Conservation (phyloP, 1,140 invertebrate species). For the Drosophila sproati region DNA sequence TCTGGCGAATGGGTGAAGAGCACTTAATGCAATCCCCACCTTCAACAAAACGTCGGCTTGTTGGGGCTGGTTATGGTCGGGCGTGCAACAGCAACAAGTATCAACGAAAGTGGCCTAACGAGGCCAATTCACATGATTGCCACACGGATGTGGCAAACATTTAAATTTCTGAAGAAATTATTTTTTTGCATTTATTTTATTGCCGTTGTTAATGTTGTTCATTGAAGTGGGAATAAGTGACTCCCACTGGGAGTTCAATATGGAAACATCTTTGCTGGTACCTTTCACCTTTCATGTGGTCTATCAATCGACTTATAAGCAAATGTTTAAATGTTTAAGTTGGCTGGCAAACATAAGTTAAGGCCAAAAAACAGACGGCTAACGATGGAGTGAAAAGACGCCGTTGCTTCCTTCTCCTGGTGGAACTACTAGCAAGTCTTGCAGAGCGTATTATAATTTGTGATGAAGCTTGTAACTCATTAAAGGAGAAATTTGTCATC, state of each 20-base stretch:
- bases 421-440: not conserved
- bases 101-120: conserved; percentile 12
- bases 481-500: too few relatives aligned
- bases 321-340: not conserved
- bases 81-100: conserved; percentile 23
- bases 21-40: conserved; percentile 31
- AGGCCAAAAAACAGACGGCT: not conserved
- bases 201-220: not conserved
- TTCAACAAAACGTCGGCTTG: not conserved
- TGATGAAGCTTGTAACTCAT: too few relatives aligned
- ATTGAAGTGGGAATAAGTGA: not conserved
- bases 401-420: not conserved
- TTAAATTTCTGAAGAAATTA: conserved; percentile 17
- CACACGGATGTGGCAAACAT: conserved; percentile 19
- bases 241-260: not conserved
- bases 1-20: conserved; percentile 32
- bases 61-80: not conserved
- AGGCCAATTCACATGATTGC: conserved; percentile 31
- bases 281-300: not conserved
- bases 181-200: not conserved
- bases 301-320: too few relatives aligned
- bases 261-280: not conserved
- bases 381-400: not conserved
- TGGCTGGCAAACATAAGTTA: not conserved
- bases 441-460: not conserved